Percentiles rank a stretch among this genome's conserved stretches.
phyloP scores from a whole-genome alignment of 1,140 invertebrate genomes.

The Apis cerana region DNA sequence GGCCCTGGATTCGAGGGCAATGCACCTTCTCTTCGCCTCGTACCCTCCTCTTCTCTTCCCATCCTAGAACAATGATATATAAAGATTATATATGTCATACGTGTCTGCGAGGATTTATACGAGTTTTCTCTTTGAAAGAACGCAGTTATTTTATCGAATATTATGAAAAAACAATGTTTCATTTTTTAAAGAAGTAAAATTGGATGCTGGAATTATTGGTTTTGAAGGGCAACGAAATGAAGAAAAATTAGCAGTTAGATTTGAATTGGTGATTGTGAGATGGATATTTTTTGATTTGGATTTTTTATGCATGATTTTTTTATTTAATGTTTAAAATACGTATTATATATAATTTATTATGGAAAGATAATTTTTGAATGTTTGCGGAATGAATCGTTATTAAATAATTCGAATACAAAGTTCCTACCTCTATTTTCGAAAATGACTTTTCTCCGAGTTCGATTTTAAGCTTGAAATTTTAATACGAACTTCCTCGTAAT shows the following conservation, averaged over 20 bases:
- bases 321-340: too few relatives aligned
- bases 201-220: background rate
- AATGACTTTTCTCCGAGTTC: background rate
- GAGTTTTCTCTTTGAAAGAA: background rate
- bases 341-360: too few relatives aligned
- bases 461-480: constrained; percentile 53
- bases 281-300: too few relatives aligned
- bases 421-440: background rate
- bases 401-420: background rate
- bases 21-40: constrained; percentile 49
- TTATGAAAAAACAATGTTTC: background rate
- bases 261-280: too few relatives aligned
- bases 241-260: too few relatives aligned
- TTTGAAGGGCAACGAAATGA: background rate
- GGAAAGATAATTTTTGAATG: too few relatives aligned
- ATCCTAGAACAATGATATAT: constrained; percentile 35
- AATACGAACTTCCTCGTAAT: constrained; percentile 36
- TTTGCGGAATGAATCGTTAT: too few relatives aligned
- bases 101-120: constrained; percentile 26
- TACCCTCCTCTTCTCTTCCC: background rate
- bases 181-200: background rate
- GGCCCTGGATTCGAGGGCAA: constrained; percentile 52
- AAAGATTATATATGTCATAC: constrained; percentile 19
- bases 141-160: background rate
- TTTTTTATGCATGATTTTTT: background rate